A percentile compares a stretch with the other conserved stretches of the same genome.
phyloP scores from a whole-genome alignment of 2,888 invertebrate genomes.

The Drosophila kokeensis region DNA sequence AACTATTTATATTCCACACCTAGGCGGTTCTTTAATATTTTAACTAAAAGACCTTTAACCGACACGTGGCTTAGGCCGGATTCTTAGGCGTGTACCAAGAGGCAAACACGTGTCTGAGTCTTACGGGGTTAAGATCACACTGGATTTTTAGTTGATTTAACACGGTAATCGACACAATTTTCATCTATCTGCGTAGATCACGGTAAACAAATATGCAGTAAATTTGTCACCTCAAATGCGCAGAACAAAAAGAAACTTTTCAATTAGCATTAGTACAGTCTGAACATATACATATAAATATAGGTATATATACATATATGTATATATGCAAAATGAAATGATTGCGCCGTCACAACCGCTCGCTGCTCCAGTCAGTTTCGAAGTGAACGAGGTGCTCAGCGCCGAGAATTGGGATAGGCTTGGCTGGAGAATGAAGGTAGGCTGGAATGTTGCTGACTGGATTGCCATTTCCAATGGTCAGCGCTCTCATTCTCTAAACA shows the following conservation, averaged over 20 bases:
- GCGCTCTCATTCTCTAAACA: constrained; percentile 7
- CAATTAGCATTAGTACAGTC: constrained; percentile 56
- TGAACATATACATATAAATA: constrained; percentile 9
- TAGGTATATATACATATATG: background rate
- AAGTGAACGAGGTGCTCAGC: constrained; percentile 59
- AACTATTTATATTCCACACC: background rate
- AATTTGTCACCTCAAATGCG: constrained; percentile 84
- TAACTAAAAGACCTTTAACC: constrained; percentile 1
- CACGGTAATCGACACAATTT: constrained; percentile 84
- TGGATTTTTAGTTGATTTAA: constrained; percentile 81
- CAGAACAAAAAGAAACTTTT: constrained; percentile 72
- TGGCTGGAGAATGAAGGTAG: constrained; percentile 33
- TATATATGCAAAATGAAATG: background rate
- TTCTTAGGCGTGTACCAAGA: constrained; percentile 8
- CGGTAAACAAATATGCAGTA: constrained; percentile 81
- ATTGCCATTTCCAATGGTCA: constrained; percentile 46
- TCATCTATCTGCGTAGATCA: constrained; percentile 84
- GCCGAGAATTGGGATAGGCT: constrained; percentile 30
- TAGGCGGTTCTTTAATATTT: background rate
- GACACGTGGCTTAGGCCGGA: constrained; percentile 59
- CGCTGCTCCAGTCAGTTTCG: constrained; percentile 40
- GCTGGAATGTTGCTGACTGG: constrained; percentile 37
- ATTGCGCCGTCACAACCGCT: constrained; percentile 53
- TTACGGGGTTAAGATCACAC: constrained; percentile 84
- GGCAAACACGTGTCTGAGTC: constrained; percentile 81